A percentile compares a stretch with the other conserved stretches of the same genome.
phyloP scores from a whole-genome alignment of 2,113 vertebrate genomes.

The Ciconia stormi region DNA sequence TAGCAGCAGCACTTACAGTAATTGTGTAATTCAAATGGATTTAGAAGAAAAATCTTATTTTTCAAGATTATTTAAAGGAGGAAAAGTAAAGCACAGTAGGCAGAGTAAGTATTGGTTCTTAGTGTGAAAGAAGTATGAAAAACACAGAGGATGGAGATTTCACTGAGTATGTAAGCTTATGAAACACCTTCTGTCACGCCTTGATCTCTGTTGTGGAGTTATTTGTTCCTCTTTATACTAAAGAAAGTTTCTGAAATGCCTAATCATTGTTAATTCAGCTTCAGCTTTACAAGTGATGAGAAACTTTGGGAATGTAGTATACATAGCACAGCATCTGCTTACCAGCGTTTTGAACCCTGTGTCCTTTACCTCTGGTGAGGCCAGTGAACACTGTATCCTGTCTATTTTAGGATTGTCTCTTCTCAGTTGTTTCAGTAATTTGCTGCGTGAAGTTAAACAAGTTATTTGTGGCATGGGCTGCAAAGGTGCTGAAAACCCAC shows the following conservation, averaged over 20 bases:
- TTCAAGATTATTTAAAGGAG: not conserved
- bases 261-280: not conserved
- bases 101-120: not conserved
- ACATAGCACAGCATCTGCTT: constrained; percentile 11
- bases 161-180: not conserved
- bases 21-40: not conserved
- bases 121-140: not conserved
- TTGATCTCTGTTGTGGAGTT: not conserved
- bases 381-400: constrained; percentile 33
- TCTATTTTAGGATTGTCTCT: constrained; percentile 55
- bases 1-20: not conserved
- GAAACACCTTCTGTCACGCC: not conserved
- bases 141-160: not conserved
- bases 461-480: not conserved
- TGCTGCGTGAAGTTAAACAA: constrained; percentile 38
- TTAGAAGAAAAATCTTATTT: not conserved
- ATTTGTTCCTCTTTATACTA: not conserved
- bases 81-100: not conserved
- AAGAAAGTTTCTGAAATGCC: not conserved
- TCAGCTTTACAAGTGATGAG: not conserved
- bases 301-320: not conserved
- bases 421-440: constrained; percentile 58
- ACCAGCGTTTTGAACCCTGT: constrained; percentile 8
- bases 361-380: constrained; percentile 52
- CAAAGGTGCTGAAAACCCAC: constrained; percentile 25